Conservation (phyloP, 2,888 invertebrate genomes). For the Laspeyria flexula region DNA sequence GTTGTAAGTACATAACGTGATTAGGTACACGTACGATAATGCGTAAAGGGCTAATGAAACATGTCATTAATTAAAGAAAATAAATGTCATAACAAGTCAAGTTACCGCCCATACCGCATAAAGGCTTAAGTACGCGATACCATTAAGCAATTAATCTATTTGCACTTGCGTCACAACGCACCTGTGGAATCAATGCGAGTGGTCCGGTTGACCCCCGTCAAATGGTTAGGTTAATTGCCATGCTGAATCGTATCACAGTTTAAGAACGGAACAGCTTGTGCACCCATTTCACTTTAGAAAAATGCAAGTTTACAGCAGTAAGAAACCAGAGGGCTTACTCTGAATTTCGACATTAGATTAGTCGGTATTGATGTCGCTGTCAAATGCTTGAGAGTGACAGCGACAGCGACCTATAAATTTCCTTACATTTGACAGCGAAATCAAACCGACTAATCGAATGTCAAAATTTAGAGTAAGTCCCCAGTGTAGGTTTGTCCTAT, state of each 20-base stretch:
- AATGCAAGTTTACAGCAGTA: too few relatives aligned
- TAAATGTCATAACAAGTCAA: slow-evolving; percentile 18
- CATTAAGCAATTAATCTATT: slow-evolving; percentile 30
- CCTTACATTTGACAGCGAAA: too few relatives aligned
- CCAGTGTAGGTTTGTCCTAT: too few relatives aligned
- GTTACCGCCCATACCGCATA: neutral
- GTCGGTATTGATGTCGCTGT: too few relatives aligned
- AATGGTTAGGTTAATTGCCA: slow-evolving; percentile 18
- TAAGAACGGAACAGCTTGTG: neutral
- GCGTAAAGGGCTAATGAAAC: neutral
- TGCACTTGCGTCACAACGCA: slow-evolving; percentile 35
- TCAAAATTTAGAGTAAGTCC: too few relatives aligned
- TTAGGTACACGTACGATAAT: too few relatives aligned
- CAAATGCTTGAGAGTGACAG: too few relatives aligned
- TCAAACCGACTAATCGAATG: too few relatives aligned
- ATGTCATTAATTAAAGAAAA: slow-evolving; percentile 18
- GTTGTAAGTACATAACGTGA: too few relatives aligned
- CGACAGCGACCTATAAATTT: too few relatives aligned
- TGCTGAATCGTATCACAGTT: slow-evolving; percentile 4
- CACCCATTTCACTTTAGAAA: neutral
- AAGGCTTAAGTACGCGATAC: slow-evolving; percentile 14
- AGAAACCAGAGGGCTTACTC: too few relatives aligned
- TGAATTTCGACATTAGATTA: too few relatives aligned
- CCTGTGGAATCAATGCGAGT: slow-evolving; percentile 27
- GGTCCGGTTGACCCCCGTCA: slow-evolving; percentile 34